Evolutionary conservation across 2,113 vertebrate genomes (phyloP).

Genomic region (Scytalopus superciliaris): DNA sequence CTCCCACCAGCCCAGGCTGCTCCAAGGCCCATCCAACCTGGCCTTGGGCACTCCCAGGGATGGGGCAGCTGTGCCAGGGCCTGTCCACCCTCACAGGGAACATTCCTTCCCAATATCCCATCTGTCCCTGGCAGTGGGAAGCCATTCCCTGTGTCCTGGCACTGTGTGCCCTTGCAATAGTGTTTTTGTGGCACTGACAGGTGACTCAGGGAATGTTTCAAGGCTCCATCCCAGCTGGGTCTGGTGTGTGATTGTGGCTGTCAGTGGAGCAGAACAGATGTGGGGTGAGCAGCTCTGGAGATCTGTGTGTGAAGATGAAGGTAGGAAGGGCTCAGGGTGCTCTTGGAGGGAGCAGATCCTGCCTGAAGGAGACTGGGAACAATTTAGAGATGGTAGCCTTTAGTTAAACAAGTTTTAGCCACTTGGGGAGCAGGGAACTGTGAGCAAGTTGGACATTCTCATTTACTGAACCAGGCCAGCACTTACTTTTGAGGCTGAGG

Average conservation of each 20-base stretch:
- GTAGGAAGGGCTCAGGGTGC: not conserved
- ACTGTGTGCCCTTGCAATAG: not conserved
- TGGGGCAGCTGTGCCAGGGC: not conserved
- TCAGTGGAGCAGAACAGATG: not conserved
- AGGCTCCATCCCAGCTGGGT: not conserved
- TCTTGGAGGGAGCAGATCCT: not conserved
- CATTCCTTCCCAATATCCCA: fast-evolving
- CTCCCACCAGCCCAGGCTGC: fast-evolving
- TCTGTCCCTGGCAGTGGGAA: fast-evolving
- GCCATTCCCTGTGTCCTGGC: not conserved
- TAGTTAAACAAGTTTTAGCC: not conserved
- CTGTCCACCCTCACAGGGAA: fast-evolving
- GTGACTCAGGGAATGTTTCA: not conserved
- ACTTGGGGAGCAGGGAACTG: not conserved
- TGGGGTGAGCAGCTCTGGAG: not conserved
- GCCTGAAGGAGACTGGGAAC: not conserved
- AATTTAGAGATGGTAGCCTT: not conserved
- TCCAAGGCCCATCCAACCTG: fast-evolving
- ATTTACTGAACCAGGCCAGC: not conserved
- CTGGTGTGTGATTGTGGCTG: not conserved
- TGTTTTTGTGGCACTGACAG: not conserved
- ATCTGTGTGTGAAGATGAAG: not conserved
- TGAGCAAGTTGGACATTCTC: not conserved
- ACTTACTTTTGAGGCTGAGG: not conserved
- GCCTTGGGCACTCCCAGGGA: not conserved